Conservation (phyloP, 2,888 invertebrate genomes). For the Diabrotica balteata region DNA sequence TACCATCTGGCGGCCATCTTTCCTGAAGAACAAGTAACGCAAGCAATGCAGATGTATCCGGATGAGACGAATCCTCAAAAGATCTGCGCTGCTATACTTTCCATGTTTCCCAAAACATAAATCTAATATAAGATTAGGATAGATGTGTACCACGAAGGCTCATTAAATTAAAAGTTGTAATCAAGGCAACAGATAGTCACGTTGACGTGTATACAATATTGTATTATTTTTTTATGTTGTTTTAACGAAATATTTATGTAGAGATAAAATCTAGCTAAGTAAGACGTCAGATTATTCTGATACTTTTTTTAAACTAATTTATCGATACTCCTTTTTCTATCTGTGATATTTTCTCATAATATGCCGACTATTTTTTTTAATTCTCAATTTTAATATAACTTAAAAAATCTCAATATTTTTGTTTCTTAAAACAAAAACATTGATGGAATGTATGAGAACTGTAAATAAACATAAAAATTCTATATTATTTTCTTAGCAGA, state of each 20-base stretch:
- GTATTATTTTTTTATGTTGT: no score
- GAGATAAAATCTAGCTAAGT: no score
- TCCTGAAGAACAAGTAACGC: slow-evolving; percentile 87
- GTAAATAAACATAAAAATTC: no score
- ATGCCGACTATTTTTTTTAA: not conserved
- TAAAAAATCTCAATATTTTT: no score
- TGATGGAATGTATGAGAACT: no score
- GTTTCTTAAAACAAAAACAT: no score
- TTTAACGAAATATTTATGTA: no score
- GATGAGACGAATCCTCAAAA: slow-evolving; percentile 89
- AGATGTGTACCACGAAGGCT: no score
- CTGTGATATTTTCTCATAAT: slow-evolving; percentile 3
- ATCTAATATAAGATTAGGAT: not conserved
- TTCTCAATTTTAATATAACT: not conserved
- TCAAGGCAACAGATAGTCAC: not conserved
- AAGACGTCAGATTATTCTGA: no score
- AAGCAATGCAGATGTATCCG: slow-evolving; percentile 87
- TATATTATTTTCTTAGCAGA: no score
- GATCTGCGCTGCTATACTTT: slow-evolving; percentile 85
- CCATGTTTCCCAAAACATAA: slow-evolving; percentile 71
- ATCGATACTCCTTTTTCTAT: slow-evolving; percentile 13
- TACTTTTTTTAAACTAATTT: not conserved
- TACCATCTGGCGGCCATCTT: slow-evolving; percentile 92
- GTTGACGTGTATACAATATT: not conserved
- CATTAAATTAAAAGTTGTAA: not conserved